phyloP scores from a whole-genome alignment of 2,888 invertebrate species.

The Drosophila aldrichi region DNA sequence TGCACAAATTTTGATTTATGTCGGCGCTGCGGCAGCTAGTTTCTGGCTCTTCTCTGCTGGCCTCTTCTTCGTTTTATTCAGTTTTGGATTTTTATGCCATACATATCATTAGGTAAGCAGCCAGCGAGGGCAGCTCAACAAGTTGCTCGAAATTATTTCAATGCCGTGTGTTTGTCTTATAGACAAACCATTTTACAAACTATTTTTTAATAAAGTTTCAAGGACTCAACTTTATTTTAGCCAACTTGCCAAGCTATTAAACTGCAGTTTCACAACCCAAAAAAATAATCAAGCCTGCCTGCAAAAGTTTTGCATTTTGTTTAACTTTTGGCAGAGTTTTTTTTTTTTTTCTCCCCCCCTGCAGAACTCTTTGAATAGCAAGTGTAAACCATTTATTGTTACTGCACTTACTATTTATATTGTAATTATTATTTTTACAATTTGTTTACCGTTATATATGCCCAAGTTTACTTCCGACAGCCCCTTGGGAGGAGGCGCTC shows the following conservation, averaged over 20 bases:
- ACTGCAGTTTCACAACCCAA: background rate
- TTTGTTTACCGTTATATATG: background rate
- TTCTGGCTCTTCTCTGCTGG: conserved; percentile 6
- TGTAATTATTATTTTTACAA: background rate
- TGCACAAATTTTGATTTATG: conserved; percentile 74
- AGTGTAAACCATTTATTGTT: conserved; percentile 4
- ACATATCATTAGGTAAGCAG: conserved; percentile 67
- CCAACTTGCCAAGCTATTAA: conserved; percentile 7
- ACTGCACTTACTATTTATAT: conserved; percentile 1
- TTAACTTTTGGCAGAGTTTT: conserved; percentile 1
- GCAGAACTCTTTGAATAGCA: background rate
- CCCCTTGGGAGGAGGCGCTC: too few relatives aligned
- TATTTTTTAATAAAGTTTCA: conserved; percentile 10
- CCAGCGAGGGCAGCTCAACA: conserved; percentile 27
- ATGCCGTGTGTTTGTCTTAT: background rate
- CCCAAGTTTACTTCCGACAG: background rate
- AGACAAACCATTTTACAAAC: conserved; percentile 11
- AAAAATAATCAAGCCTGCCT: background rate
- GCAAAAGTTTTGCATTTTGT: conserved; percentile 16
- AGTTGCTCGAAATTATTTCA: conserved; percentile 10
- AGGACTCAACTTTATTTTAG: conserved; percentile 5
- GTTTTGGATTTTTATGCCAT: conserved; percentile 61
- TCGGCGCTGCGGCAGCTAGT: conserved; percentile 48
- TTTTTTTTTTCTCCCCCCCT: background rate
- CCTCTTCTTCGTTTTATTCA: conserved; percentile 10